Conservation (phyloP, 1,140 invertebrate species). For the Zeugodacus cucurbitae region DNA sequence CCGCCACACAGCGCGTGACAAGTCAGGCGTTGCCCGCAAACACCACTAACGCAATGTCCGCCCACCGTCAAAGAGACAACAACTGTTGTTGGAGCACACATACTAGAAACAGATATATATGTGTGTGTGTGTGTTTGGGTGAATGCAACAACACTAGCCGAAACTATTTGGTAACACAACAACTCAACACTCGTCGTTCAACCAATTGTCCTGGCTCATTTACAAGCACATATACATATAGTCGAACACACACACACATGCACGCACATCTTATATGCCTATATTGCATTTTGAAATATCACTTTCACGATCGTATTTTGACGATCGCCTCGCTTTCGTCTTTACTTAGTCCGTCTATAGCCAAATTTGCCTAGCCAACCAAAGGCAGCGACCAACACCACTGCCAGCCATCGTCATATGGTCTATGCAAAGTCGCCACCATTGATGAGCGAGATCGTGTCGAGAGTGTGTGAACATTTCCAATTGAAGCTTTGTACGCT, state of each 20-base stretch:
- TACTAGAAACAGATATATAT: neutral
- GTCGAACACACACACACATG: neutral
- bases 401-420: neutral
- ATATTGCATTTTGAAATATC: neutral
- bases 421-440: neutral
- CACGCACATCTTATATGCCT: neutral
- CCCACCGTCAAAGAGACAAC: neutral
- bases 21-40: neutral
- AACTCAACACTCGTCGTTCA: neutral
- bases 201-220: slow-evolving; percentile 8
- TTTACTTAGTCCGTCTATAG: neutral
- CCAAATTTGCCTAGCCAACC: neutral
- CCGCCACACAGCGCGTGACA: neutral
- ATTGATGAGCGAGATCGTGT: slow-evolving; percentile 9
- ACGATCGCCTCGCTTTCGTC: neutral
- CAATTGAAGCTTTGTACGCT: neutral
- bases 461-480: slow-evolving; percentile 22
- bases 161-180: neutral
- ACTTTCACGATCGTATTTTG: slow-evolving; percentile 21
- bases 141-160: neutral
- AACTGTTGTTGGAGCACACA: neutral
- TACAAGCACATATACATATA: neutral
- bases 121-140: neutral
- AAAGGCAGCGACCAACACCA: neutral
- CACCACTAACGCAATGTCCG: neutral